Evolutionary conservation across 2,113 vertebrate species (phyloP).

Genomic region (Bos javanicus): DNA sequence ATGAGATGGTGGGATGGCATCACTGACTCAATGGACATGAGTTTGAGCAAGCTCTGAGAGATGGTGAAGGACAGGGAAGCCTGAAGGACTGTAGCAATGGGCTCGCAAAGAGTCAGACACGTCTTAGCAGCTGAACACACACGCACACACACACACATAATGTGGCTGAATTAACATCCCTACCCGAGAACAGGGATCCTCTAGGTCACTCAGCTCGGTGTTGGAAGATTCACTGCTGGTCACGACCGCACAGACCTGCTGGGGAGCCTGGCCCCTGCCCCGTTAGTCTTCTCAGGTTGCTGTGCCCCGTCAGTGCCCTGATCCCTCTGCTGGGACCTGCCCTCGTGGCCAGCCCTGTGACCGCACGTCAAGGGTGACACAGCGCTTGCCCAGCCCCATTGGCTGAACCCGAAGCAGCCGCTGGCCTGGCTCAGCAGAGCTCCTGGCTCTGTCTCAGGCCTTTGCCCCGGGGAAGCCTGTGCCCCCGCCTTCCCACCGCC

Average conservation of each 20-base stretch:
- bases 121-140: background rate
- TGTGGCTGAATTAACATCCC: background rate
- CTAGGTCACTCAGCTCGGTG: accelerated
- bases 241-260: accelerated
- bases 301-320: accelerated
- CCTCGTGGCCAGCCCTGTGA: too few relatives aligned
- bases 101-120: background rate
- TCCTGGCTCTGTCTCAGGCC: background rate
- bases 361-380: accelerated
- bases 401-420: accelerated
- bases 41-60: background rate
- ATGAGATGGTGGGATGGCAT: background rate
- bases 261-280: background rate
- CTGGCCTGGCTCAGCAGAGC: background rate
- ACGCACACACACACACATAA: accelerated
- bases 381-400: background rate
- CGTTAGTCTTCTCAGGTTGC: background rate
- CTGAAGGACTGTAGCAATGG: background rate
- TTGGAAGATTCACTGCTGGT: accelerated
- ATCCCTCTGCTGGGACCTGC: too few relatives aligned
- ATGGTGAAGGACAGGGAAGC: background rate
- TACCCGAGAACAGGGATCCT: background rate
- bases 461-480: background rate
- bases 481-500: background rate
- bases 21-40: accelerated